Conservation (phyloP, 2,888 invertebrate species). For the Mayetiola destructor region DNA sequence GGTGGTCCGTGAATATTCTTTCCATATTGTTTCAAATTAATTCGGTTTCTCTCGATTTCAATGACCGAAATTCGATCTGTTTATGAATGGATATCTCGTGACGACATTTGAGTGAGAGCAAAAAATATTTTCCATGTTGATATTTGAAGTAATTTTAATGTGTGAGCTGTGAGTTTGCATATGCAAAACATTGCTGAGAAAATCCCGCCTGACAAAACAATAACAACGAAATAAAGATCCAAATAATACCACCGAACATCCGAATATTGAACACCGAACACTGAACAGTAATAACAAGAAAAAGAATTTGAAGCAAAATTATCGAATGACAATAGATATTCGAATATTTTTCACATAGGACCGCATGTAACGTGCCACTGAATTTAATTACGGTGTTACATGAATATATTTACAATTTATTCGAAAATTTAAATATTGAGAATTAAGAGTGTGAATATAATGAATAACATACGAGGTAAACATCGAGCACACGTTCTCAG, state of each 20-base stretch:
- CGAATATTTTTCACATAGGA: conserved; percentile 10
- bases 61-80: no score
- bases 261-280: neutral
- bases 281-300: neutral
- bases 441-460: no score
- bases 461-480: no score
- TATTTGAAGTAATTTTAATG: neutral
- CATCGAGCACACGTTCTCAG: no score
- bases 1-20: no score
- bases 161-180: conserved; percentile 7
- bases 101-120: neutral
- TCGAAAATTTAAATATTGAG: no score
- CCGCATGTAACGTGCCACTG: neutral
- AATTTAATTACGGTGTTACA: conserved; percentile 3
- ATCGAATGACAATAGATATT: conserved; percentile 2
- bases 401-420: no score
- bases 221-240: neutral
- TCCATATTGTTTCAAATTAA: no score
- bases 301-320: neutral
- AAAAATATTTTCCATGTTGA: neutral
- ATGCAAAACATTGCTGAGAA: neutral
- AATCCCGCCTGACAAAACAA: neutral
- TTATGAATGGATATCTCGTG: no score
- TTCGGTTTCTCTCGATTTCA: no score
- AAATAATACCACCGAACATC: neutral